phyloP scores from a whole-genome alignment of 2,888 invertebrate species.

The Leucophenga montana region DNA sequence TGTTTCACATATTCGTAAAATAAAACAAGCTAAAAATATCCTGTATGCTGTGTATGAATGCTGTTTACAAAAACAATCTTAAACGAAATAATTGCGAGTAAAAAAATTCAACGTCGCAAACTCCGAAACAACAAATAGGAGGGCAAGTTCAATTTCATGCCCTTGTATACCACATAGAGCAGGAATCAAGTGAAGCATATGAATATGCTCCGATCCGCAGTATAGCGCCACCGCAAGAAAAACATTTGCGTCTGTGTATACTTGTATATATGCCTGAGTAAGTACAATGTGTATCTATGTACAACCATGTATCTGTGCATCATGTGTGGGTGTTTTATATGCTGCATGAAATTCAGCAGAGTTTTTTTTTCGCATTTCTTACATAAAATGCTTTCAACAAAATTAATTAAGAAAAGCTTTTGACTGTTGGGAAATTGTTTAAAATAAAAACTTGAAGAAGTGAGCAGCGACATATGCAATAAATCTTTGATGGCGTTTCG shows the following conservation, averaged over 20 bases:
- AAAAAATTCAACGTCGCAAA: too few species aligned
- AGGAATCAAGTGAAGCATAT: background rate
- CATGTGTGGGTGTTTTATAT: background rate
- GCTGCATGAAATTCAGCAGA: background rate
- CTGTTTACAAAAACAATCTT: too few species aligned
- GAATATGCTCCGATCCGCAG: too few species aligned
- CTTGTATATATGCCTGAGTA: too few species aligned
- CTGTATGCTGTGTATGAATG: too few species aligned
- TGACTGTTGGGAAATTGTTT: conserved; percentile 6
- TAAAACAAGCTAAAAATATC: too few species aligned
- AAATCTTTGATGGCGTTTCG: background rate
- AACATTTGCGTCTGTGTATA: too few species aligned
- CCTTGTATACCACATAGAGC: background rate
- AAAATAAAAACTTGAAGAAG: background rate
- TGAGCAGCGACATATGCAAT: background rate
- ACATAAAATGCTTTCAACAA: conserved; percentile 2
- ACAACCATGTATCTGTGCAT: background rate
- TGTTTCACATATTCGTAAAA: too few species aligned
- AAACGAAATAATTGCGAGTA: too few species aligned
- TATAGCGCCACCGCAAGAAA: too few species aligned
- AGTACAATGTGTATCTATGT: too few species aligned
- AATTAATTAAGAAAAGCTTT: conserved; percentile 23
- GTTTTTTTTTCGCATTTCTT: background rate
- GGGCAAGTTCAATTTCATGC: conserved; percentile 20
- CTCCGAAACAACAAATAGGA: background rate